phyloP scores from a whole-genome alignment of 1,140 invertebrate species.

The Drepana arcuata region DNA sequence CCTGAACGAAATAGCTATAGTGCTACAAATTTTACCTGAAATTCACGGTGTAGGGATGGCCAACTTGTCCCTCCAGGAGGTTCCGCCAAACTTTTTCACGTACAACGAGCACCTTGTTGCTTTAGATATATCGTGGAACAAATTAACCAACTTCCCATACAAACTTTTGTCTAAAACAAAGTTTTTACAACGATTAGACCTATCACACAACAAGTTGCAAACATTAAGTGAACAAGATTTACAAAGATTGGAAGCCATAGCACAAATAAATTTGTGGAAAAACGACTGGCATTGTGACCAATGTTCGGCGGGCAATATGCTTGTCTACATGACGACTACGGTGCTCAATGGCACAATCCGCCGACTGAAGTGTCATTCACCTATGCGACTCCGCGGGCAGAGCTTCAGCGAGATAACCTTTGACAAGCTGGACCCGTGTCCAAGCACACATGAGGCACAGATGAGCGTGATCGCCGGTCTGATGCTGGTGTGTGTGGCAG shows the following conservation, averaged over 20 bases:
- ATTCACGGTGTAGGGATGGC: slow-evolving; percentile 74
- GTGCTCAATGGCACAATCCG: slow-evolving; percentile 69
- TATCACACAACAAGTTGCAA: slow-evolving; percentile 76
- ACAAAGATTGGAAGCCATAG: slow-evolving; percentile 67
- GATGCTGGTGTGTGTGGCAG: slow-evolving; percentile 69
- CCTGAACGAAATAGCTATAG: slow-evolving; percentile 57
- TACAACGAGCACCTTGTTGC: slow-evolving; percentile 53
- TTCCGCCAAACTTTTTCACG: slow-evolving; percentile 71
- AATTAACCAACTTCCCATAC: slow-evolving; percentile 71
- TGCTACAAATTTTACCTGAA: slow-evolving; percentile 73
- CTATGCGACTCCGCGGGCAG: slow-evolving; percentile 66
- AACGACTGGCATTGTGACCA: slow-evolving; percentile 81
- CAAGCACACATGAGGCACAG: slow-evolving; percentile 66
- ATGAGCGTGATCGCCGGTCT: slow-evolving; percentile 74
- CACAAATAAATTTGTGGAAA: slow-evolving; percentile 71
- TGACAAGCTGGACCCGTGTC: slow-evolving; percentile 70
- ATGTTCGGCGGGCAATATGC: slow-evolving; percentile 74
- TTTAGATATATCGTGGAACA: slow-evolving; percentile 74
- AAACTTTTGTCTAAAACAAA: slow-evolving; percentile 72
- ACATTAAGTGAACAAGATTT: slow-evolving; percentile 74
- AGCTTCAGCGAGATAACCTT: slow-evolving; percentile 61
- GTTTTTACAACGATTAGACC: slow-evolving; percentile 73
- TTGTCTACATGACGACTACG: slow-evolving; percentile 66
- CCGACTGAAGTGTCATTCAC: slow-evolving; percentile 68
- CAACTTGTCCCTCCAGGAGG: slow-evolving; percentile 65